Evolutionary conservation across 2,888 invertebrate genomes (phyloP).

Genomic region (Eupithecia tripunctaria): DNA sequence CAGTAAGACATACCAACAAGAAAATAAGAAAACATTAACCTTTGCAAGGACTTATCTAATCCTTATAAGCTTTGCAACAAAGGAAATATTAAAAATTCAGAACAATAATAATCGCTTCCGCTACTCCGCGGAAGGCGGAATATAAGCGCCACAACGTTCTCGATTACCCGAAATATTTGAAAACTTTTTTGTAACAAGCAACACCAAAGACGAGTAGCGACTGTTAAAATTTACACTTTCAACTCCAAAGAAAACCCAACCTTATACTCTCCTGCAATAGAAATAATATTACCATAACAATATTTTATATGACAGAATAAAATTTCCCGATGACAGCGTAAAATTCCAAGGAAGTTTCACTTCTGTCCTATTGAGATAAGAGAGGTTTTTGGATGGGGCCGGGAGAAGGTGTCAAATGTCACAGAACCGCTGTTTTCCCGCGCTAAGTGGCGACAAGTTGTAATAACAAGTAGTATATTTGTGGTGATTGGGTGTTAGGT

Average conservation of each 20-base stretch:
- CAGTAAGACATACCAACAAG: background rate
- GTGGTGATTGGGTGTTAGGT: slow-evolving; percentile 57
- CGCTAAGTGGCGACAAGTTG: slow-evolving; percentile 76
- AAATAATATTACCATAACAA: background rate
- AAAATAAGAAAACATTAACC: background rate
- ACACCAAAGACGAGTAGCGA: slow-evolving; percentile 67
- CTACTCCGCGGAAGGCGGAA: slow-evolving; percentile 20
- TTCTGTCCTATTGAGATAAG: slow-evolving; percentile 13
- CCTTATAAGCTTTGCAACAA: background rate
- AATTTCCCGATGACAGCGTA: slow-evolving; percentile 1
- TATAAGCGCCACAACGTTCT: slow-evolving; percentile 57
- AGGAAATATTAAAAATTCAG: background rate
- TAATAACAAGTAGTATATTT: slow-evolving; percentile 77
- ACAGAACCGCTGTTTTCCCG: slow-evolving; percentile 62
- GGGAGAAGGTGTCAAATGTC: slow-evolving; percentile 63
- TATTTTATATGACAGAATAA: slow-evolving; percentile 2
- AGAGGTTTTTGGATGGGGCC: slow-evolving; percentile 30
- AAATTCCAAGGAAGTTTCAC: slow-evolving; percentile 8
- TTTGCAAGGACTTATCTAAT: background rate
- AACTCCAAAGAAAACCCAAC: slow-evolving; percentile 24
- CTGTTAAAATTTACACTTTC: slow-evolving; percentile 58
- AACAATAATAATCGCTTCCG: slow-evolving; percentile 18
- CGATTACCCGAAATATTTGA: slow-evolving; percentile 61
- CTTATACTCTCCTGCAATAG: background rate
- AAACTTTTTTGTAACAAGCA: slow-evolving; percentile 63